Base-by-base conservation (phyloP, 2,888 invertebrate genomes). In the Amphipyra berbera region DNA sequence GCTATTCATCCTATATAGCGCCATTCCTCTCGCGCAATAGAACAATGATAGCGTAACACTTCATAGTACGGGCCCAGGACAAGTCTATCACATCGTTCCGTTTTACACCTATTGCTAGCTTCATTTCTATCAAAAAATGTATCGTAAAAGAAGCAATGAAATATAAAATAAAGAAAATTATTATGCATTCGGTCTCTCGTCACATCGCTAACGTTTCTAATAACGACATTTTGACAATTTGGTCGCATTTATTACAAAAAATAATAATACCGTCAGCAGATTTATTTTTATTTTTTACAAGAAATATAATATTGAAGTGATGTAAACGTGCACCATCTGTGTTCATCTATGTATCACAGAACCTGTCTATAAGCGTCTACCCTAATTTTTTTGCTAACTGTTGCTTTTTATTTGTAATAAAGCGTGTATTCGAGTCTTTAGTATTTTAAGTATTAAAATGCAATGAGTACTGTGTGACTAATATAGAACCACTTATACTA, bases 261-360 rank as follows among this genome's bases (percentile, higher is more conserved):
- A 40, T n/a, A n/a, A n/a, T n/a, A 14, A 61, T 76, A 79, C 73
- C 81, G 73, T 69, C 75, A 79, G 73, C 78, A 79, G 63, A 40
- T 12, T 46, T n/a, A 2, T 49, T 58, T 60, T 49, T 8, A 47
- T 44, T 21, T 13, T 40, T 61, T 55, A 41, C 44, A 21, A 2
- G 3, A 21, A 21, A 21, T 21, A 3, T 21, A 2, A 2, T 21
- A 21, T 3, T 21, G 21, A 21, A 21, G 21, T 21, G 21, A 21
- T 49, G 47, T 15, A 40, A 33, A 6, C 6, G 10, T 21, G 52
- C 30, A 12, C 9, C 14, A 33, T 33, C 13, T 48, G 10, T 50
- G 21, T 41, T 41, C n/a, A 44, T 13, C 14, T 37, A 44, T 45
- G 41, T 71, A 61, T 74, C 70, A 68, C 74, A 62, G 62, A 61